Conservation (phyloP, 2,113 vertebrate genomes). For the mouse (Mus musculus) region GRCm39 chr14:58320001-58320500, state of each 20-base stretch:
- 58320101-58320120: constrained; percentile 59
- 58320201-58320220: too few species aligned
- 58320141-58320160: constrained; percentile 69
- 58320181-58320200: not conserved
- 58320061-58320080: constrained; percentile 40
- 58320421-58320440: constrained; percentile 35
- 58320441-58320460: constrained; percentile 28
- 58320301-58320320: constrained; percentile 39
- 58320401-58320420: not conserved
- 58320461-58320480: not conserved
- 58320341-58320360: not conserved
- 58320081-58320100: constrained; percentile 42
- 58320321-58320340: not conserved
- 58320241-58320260: not conserved
- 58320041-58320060: constrained; percentile 39
- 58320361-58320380: constrained; percentile 5
- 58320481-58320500: not conserved
- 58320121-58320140: constrained; percentile 68
- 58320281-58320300: not conserved
- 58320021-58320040: constrained; percentile 59
- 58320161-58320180: not conserved
- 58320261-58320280: not conserved
- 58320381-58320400: constrained; percentile 45
- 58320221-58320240: not conserved
- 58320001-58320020: constrained; percentile 33